Conservation (phyloP, 2,797 vertebrate genomes). For the Schizopygopsis malacanthus region DNA sequence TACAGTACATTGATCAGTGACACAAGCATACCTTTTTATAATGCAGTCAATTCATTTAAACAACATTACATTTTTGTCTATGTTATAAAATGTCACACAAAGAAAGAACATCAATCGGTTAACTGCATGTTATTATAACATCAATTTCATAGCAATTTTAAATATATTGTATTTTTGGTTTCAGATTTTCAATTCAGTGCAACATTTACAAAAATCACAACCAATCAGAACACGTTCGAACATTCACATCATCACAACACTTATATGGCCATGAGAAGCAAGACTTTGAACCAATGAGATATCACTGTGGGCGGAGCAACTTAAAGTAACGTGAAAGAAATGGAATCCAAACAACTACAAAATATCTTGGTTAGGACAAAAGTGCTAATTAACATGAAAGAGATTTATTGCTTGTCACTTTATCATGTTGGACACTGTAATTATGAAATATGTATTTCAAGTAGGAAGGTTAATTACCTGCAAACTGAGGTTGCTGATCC, state of each 20-base stretch:
- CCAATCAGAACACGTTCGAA: neutral
- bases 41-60: neutral
- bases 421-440: neutral
- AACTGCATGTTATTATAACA: neutral
- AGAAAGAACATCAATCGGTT: neutral
- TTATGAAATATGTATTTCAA: neutral
- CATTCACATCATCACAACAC: too few species aligned
- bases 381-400: neutral
- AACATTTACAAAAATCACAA: neutral
- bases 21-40: neutral
- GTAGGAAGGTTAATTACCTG: slow-evolving; percentile 76
- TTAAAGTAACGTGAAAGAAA: neutral
- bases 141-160: neutral
- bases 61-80: neutral
- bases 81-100: neutral
- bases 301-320: neutral
- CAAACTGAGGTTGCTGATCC: slow-evolving; percentile 85
- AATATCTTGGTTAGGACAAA: neutral
- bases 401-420: neutral
- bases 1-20: neutral
- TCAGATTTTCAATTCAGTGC: neutral
- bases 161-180: neutral
- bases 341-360: neutral
- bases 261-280: too few species aligned
- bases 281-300: neutral